A percentile compares a stretch with the other conserved stretches of the same genome.
These are phyloP conservation scores for Tipula unca DNA, from an alignment of 2,888 invertebrate genomes.

Conservation along the genomic window DNA sequence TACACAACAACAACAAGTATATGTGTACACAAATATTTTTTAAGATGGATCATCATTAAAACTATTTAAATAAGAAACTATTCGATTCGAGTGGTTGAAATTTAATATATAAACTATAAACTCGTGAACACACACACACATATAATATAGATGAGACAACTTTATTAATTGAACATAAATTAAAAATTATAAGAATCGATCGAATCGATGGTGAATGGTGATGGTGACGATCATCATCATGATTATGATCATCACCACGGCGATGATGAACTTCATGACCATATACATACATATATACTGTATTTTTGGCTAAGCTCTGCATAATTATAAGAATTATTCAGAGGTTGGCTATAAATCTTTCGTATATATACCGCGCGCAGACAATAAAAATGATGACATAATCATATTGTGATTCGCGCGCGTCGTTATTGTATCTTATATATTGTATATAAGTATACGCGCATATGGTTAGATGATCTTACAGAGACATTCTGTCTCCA, in stretches of 20 bases:
- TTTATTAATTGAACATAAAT: neutral
- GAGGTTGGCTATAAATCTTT: neutral
- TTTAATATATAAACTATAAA: too few relatives aligned
- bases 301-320: neutral
- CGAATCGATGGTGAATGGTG: neutral
- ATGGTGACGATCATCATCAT: neutral
- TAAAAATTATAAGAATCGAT: neutral
- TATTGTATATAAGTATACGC: neutral
- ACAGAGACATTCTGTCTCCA: neutral
- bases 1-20: neutral
- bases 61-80: neutral
- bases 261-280: neutral
- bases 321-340: neutral
- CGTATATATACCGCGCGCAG: neutral
- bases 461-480: neutral
- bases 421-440: neutral
- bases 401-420: neutral
- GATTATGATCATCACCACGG: neutral
- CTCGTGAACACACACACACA: neutral
- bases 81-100: neutral
- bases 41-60: neutral
- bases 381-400: constrained; percentile 8
- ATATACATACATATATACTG: neutral
- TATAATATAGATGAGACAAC: neutral
- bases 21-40: neutral